Base-by-base conservation (phyloP, 1,140 invertebrate genomes). In the Drosophila seguyi region DNA sequence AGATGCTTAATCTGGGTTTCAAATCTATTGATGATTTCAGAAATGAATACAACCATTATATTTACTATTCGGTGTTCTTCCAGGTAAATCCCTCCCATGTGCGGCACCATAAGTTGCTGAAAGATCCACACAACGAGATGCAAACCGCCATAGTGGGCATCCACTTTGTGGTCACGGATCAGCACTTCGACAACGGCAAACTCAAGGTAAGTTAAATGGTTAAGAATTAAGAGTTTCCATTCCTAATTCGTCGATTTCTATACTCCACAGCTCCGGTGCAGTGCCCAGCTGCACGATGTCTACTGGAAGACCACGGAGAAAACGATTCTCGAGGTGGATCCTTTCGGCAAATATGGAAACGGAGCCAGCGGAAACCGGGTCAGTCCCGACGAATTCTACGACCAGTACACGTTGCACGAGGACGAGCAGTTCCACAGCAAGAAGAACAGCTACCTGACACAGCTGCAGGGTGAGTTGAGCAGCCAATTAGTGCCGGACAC, bases 261-360 rank as follows among this genome's bases (percentile, higher is more conserved):
- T 53, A 22, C 14, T 10, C 41, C 67, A 14, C 7, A 95, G 92
- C 93, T 95, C 44, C 93, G 94, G 4, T 95, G 94, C 83, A 94
- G 93, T 67, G 94, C 94, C 0, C 93, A 94, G 16, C 93, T 95
- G 67, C 94, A 94, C 65, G 93, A 94, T 52, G 92, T 95, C 22
- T 95, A 95, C 73, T 95, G 94, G 94, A 94, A 95, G 91, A 94
- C 94, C 58, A 94, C 94, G 6, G 94, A 95, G 77, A 94, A 94
- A 59, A 94, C 93, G 47, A 92, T 93, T 8, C 75, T 90, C 8
- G 94, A 95, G 79, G 93, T 94, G 65, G 94, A 94, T 63, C 91
- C 88, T 0, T 91, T 79, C 20, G 66, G 69, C 25, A 81, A 90
- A 25, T 71, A 76, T 6, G 80, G 76, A 10, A 69, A 16, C 27